phyloP scores from a whole-genome alignment of 2,797 vertebrate species.

The Sebastes jordani region DNA sequence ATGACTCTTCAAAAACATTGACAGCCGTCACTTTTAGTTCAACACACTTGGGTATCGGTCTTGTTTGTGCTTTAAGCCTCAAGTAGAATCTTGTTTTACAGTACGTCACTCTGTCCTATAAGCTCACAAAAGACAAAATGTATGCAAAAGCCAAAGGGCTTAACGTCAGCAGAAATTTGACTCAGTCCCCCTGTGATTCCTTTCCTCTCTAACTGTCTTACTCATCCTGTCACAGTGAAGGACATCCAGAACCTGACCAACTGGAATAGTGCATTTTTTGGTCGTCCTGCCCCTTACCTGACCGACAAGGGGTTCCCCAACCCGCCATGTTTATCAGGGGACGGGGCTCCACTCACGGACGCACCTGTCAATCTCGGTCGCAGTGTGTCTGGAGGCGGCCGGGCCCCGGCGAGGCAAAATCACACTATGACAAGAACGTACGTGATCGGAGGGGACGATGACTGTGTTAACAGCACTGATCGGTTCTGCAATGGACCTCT shows the following conservation, averaged over 20 bases:
- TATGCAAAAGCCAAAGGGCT: slow-evolving; percentile 14
- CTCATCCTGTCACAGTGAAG: slow-evolving; percentile 76
- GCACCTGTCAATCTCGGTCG: slow-evolving; percentile 37
- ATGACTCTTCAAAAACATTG: slow-evolving; percentile 65
- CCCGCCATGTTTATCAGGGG: slow-evolving; percentile 80
- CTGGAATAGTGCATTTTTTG: slow-evolving; percentile 91
- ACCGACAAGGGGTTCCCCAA: slow-evolving; percentile 93
- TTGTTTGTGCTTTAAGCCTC: slow-evolving; percentile 15
- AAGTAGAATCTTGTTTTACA: slow-evolving; percentile 20
- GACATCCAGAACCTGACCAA: slow-evolving; percentile 90
- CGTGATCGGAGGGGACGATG: slow-evolving; percentile 87
- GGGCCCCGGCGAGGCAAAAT: slow-evolving; percentile 6
- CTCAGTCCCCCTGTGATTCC: background rate
- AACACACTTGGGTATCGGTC: slow-evolving; percentile 9
- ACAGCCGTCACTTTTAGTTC: slow-evolving; percentile 49
- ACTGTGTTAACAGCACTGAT: slow-evolving; percentile 85
- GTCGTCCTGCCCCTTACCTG: slow-evolving; percentile 89
- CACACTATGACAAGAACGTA: slow-evolving; percentile 77
- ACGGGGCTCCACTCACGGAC: slow-evolving; percentile 54
- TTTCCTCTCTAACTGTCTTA: background rate
- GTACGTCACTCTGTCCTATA: slow-evolving; percentile 9
- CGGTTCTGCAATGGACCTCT: slow-evolving; percentile 93
- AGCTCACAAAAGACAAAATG: slow-evolving; percentile 24
- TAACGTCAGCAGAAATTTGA: slow-evolving; percentile 30
- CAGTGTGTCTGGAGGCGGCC: slow-evolving; percentile 6